Evolutionary conservation across 2,797 vertebrate genomes (phyloP), one percentile per base, ranked within the genome.

Genomic region (Gallirallus australis): DNA sequence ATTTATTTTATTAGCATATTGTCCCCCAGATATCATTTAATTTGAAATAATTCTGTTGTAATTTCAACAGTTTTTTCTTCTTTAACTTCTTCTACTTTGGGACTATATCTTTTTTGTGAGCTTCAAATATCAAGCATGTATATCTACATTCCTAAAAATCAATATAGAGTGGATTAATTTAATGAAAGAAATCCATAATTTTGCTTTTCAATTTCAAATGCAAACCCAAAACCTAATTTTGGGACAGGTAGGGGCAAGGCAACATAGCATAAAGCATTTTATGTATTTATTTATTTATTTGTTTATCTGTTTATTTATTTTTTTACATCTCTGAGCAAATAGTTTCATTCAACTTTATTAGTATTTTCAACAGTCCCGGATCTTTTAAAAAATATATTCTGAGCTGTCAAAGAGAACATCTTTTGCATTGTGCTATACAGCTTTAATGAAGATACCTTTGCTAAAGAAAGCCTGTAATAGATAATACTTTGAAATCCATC

Each of bases 401-500:
- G 93, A 93, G 59, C 21, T 50, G 37, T 88, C 19, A 57, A 85
- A 87, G 35, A 10, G 12, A 86, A 95, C 61, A 78, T 86, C 68
- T 65, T 86, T 76, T 37, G 37, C 56, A 48, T 79, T 92, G 27
- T 90, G 9, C 19, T 82, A 10, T 81, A 42, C 16, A 52, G 23
- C 30, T 89, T 1, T 65, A 76, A 53, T 69, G 60, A 82, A 72
- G 94, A 92, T 53, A 65, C 18, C 35, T 76, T 79, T 95, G 27
- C 93, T 92, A 90, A 79, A 80, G 47, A 94, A 63, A 81, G 7
- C 6, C n/a, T 89, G 96, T 69, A 60, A 50, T 73, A 93, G 96
- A 92, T 80, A 24, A 4, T 71, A 35, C 30, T 96, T 95, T 92
- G 89, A 96, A 96, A 96, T 60, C 18, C 21, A 90, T 12, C 17